phyloP scores from a whole-genome alignment of 1,140 invertebrate species.

The Eriocheir sinensis region DNA sequence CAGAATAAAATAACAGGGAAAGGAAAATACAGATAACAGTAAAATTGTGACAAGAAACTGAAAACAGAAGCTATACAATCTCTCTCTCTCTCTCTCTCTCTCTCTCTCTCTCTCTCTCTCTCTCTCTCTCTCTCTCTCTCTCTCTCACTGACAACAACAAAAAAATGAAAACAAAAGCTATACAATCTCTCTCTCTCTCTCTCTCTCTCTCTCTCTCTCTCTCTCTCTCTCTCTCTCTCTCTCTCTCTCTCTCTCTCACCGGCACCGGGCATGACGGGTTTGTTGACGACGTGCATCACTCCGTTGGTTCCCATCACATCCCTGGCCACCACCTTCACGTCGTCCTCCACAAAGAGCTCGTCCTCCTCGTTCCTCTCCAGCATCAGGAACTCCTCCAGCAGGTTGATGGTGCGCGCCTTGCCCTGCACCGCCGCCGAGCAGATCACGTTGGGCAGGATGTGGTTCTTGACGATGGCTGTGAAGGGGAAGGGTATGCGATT shows the following conservation, averaged over 20 bases:
- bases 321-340: conserved; percentile 81
- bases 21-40: too few species aligned
- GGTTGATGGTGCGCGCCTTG: conserved; percentile 84
- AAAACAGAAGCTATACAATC: too few species aligned
- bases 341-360: conserved; percentile 82
- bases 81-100: too few species aligned
- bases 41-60: too few species aligned
- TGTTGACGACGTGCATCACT: conserved; percentile 84
- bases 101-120: too few species aligned
- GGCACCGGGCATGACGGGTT: conserved; percentile 83
- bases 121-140: too few species aligned
- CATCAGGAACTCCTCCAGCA: conserved; percentile 83
- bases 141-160: too few species aligned
- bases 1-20: too few species aligned
- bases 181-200: too few species aligned
- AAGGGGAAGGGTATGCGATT: neutral
- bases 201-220: too few species aligned
- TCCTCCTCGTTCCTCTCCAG: conserved; percentile 84
- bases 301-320: conserved; percentile 85
- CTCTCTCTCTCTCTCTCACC: conserved; percentile 80
- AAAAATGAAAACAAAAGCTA: too few species aligned
- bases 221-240: too few species aligned
- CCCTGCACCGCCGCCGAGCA: conserved; percentile 85
- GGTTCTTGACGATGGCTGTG: conserved; percentile 84
- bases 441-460: conserved; percentile 86